Conservation (phyloP, 2,113 vertebrate genomes). For the Calyptommatus sinebrachiatus region DNA sequence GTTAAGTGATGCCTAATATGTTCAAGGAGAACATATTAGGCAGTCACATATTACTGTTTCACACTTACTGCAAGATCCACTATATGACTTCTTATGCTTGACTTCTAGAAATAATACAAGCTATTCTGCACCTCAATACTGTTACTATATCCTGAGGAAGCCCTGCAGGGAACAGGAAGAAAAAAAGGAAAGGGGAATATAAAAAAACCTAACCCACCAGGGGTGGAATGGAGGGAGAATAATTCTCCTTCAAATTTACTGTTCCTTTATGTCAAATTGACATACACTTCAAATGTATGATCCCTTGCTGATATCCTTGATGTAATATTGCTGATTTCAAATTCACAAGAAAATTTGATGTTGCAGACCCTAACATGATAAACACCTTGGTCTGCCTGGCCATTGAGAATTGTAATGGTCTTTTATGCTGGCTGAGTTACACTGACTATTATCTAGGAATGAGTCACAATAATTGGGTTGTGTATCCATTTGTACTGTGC, state of each 20-base stretch:
- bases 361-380: background rate
- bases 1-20: background rate
- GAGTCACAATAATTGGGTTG: background rate
- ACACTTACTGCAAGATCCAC: background rate
- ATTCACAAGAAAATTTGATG: background rate
- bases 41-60: background rate
- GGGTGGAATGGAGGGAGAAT: too few species aligned
- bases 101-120: background rate
- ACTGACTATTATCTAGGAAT: background rate
- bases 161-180: background rate
- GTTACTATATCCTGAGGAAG: background rate
- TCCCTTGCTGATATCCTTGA: background rate
- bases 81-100: slow-evolving; percentile 2
- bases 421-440: background rate
- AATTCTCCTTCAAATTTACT: too few species aligned
- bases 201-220: too few species aligned
- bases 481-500: background rate
- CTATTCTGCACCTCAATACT: background rate
- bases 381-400: background rate
- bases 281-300: background rate
- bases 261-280: background rate
- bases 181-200: background rate
- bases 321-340: background rate
- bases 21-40: background rate
- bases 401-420: background rate